phyloP scores from a whole-genome alignment of 2,797 vertebrate genomes.

The Cynopterus sphinx region DNA sequence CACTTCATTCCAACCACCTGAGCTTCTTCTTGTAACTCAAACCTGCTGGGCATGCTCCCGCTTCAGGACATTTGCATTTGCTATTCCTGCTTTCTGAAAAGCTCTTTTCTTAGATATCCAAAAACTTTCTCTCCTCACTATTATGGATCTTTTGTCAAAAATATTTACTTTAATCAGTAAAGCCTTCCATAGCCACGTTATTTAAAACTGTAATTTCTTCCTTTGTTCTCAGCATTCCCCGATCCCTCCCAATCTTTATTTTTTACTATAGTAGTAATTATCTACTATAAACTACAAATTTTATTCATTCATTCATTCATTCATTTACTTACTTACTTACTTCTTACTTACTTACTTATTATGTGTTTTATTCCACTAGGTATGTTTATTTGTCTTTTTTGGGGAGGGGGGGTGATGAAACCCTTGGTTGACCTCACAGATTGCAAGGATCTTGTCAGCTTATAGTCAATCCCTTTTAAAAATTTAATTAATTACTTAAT shows the following conservation, averaged over 20 bases:
- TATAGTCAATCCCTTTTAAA: too few species aligned
- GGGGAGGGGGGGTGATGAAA: too few species aligned
- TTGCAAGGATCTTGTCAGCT: too few species aligned
- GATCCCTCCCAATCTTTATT: background rate
- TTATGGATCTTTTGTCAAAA: background rate
- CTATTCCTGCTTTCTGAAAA: background rate
- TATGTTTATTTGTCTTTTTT: background rate
- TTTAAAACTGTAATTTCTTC: background rate
- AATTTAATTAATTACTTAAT: too few species aligned
- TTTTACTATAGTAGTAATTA: background rate
- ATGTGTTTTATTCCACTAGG: background rate
- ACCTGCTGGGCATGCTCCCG: too few species aligned
- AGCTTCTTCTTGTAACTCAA: background rate
- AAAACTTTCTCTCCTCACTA: background rate
- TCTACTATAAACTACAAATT: background rate
- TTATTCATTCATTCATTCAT: background rate
- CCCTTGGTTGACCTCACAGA: too few species aligned
- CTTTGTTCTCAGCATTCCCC: background rate
- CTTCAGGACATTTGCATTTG: background rate
- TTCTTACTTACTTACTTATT: background rate
- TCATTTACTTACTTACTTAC: too few species aligned
- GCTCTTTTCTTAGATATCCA: background rate
- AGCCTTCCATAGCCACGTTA: background rate
- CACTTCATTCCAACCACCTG: too few species aligned
- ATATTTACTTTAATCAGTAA: background rate